phyloP scores from a whole-genome alignment of 1,140 invertebrate genomes.

The Saxidomus purpurata region DNA sequence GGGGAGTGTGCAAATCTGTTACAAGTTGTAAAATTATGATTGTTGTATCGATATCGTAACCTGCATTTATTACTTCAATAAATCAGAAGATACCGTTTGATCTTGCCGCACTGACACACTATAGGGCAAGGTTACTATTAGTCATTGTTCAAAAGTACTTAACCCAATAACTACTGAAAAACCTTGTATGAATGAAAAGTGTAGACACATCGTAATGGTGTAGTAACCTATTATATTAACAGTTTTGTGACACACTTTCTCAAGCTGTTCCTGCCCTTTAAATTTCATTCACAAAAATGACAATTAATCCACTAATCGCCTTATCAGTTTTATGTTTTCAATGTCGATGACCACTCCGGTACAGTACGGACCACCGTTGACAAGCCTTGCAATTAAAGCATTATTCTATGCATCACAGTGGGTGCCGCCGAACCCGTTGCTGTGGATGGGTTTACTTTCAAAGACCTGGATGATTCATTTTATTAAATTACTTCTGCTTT shows the following conservation, averaged over 20 bases:
- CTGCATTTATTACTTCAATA: no score
- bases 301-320: neutral
- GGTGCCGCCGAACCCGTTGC: neutral
- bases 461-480: neutral
- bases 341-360: neutral
- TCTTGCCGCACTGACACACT: no score
- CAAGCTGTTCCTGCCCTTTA: neutral
- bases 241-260: neutral
- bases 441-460: neutral
- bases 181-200: neutral
- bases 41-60: no score
- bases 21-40: no score
- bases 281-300: neutral
- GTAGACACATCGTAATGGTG: neutral
- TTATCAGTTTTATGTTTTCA: neutral
- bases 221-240: neutral
- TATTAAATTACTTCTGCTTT: conserved; percentile 7
- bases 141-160: no score
- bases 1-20: no score
- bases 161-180: neutral
- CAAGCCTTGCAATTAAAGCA: neutral
- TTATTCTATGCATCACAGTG: neutral
- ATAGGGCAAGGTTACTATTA: no score
- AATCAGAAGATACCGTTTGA: no score
- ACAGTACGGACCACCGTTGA: neutral